These are phyloP conservation scores for Bemisia tabaci DNA, from an alignment of 1,140 invertebrate species.

Conservation along the genomic window DNA sequence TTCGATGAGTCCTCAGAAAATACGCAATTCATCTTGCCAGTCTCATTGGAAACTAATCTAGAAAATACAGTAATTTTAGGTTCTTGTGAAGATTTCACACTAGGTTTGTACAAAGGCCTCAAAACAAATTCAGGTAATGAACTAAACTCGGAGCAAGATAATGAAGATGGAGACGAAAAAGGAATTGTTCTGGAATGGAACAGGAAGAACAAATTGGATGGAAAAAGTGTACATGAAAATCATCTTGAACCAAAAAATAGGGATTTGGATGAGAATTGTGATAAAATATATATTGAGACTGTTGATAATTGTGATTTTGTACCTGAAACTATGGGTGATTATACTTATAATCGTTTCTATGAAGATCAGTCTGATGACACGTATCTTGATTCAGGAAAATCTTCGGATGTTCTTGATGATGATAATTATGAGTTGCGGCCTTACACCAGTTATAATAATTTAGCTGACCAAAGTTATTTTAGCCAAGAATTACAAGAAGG, in stretches of 20 bases:
- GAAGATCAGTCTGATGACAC: background rate
- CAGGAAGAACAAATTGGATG: background rate
- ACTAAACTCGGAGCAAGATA: conserved; percentile 16
- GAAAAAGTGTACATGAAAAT: background rate
- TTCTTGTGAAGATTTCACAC: conserved; percentile 37
- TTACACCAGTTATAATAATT: background rate
- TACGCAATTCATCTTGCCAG: conserved; percentile 2
- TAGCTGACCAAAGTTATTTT: background rate
- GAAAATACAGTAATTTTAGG: conserved; percentile 36
- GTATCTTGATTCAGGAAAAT: background rate
- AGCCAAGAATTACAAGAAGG: background rate
- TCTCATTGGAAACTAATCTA: background rate
- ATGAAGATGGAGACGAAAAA: background rate
- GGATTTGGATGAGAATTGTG: background rate
- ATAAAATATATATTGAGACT: background rate
- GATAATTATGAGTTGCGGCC: background rate
- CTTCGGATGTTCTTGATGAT: background rate
- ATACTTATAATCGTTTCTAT: background rate
- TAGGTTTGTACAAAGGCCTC: conserved; percentile 37
- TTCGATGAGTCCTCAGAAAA: background rate
- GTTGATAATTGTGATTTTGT: background rate
- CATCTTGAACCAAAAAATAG: background rate
- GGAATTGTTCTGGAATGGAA: background rate
- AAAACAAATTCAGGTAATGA: conserved; percentile 29
- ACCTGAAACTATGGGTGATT: background rate